A percentile compares a stretch with the other conserved stretches of the same genome.
Evolutionary conservation across 1,140 invertebrate species (phyloP).

Genomic region (Anthonomus grandis): DNA sequence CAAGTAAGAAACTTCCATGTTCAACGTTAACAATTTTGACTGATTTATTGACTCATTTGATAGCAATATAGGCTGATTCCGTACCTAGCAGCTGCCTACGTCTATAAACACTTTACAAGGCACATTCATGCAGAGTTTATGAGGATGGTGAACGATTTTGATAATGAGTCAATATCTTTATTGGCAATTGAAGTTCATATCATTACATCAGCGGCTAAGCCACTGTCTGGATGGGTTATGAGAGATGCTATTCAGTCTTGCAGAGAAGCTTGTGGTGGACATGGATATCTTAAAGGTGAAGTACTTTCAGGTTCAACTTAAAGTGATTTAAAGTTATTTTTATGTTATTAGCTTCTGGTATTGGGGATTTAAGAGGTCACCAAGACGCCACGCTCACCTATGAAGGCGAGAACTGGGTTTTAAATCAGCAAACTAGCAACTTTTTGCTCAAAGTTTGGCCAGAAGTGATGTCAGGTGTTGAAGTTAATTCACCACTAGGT

Average conservation of each 20-base stretch:
- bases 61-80: constrained; percentile 92
- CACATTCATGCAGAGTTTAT: constrained; percentile 43
- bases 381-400: constrained; percentile 93
- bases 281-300: constrained; percentile 71
- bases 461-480: constrained; percentile 49
- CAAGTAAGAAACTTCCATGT: constrained; percentile 56
- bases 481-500: constrained; percentile 56
- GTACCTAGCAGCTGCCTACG: constrained; percentile 78
- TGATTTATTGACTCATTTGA: constrained; percentile 32
- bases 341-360: constrained; percentile 59
- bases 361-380: constrained; percentile 80
- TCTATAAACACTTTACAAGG: constrained; percentile 68
- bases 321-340: too few species aligned
- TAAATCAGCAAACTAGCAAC: constrained; percentile 92
- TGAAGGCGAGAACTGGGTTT: constrained; percentile 94
- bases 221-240: constrained; percentile 79
- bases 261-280: constrained; percentile 87
- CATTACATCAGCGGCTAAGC: constrained; percentile 83
- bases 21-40: neutral
- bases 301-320: constrained; percentile 46
- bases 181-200: constrained; percentile 81
- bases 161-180: constrained; percentile 57
- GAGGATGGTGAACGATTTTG: constrained; percentile 39
- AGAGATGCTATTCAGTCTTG: constrained; percentile 87
- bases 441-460: constrained; percentile 71